Base-by-base conservation (phyloP, 2,888 invertebrate genomes). In the Nemoura dubitans region DNA sequence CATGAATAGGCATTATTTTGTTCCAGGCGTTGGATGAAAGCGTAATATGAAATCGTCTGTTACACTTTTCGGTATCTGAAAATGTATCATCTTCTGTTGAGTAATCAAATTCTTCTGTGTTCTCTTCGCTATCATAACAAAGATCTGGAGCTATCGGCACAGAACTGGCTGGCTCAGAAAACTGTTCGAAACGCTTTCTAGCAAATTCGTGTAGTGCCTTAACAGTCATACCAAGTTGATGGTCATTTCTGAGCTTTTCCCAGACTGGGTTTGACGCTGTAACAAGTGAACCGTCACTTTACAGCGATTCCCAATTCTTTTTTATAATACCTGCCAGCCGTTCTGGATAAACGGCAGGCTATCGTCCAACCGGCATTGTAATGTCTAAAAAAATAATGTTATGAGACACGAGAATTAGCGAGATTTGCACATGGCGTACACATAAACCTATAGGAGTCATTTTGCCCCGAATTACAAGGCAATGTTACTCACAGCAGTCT, bases 141-240 rank as follows among this genome's bases (percentile, higher is more conserved):
- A 29, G 28, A n/a, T 30, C 30, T 2, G 21, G 76, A n/a, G 76
- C 25, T 21, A 76, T 21, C 25, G 76, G 76, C 76, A 76, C 21
- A 25, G 21, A 76, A 76, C 25, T 25, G 21, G 76, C 21, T 76
- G 76, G 76, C 76, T 10, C 36, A 82, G 30, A 30, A 82, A 82
- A 82, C 14, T 28, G 16, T 82, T 43, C 43, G n/a, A 26, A 26
- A 3, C 83, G 42, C 28, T 83, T 83, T 43, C 83, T 42, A 21
- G 83, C 59, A 59, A 83, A 83, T 43, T 83, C 83, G 28, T 83
- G 43, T 1, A 83, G 42, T 26, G 83, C 42, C n/a, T 83, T 42
- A 25, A 6, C 14, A 25, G 43, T 27, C 83, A 83, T 83, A 14
- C 26, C 25, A n/a, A 83, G 83, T 10, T 25, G n/a, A 83, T 83